A percentile compares a stretch with the other conserved stretches of the same genome.
phyloP scores from a whole-genome alignment of 2,888 invertebrate species.

The Asteroscopus sphinx region DNA sequence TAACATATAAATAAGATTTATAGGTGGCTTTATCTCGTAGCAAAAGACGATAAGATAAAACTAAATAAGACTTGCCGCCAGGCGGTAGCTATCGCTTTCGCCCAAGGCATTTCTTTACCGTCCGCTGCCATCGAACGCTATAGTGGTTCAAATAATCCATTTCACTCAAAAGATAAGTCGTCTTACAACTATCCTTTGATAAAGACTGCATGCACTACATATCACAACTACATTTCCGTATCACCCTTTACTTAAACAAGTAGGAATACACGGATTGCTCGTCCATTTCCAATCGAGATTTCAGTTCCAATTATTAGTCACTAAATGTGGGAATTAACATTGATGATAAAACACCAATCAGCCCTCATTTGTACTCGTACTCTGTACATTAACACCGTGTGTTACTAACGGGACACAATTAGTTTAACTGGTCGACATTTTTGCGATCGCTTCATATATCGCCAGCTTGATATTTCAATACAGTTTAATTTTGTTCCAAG shows the following conservation, averaged over 20 bases:
- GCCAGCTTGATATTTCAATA: slow-evolving; percentile 44
- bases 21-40: too few relatives aligned
- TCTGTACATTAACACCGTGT: slow-evolving; percentile 65
- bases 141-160: not conserved
- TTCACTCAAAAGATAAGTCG: slow-evolving; percentile 1
- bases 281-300: slow-evolving; percentile 17
- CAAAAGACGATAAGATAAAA: too few relatives aligned
- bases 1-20: too few relatives aligned
- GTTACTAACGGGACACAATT: slow-evolving; percentile 62
- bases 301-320: slow-evolving; percentile 43
- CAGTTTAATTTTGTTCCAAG: slow-evolving; percentile 26
- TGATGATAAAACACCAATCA: slow-evolving; percentile 54
- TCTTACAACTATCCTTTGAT: not conserved
- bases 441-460: slow-evolving; percentile 54
- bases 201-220: not conserved
- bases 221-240: not conserved
- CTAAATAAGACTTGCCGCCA: too few relatives aligned
- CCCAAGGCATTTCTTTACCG: too few relatives aligned
- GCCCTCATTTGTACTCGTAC: slow-evolving; percentile 60
- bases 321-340: slow-evolving; percentile 38
- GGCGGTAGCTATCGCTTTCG: too few relatives aligned
- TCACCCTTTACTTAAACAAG: not conserved
- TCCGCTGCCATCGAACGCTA: too few relatives aligned
- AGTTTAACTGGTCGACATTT: slow-evolving; percentile 58
- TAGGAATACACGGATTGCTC: slow-evolving; percentile 14